Evolutionary conservation across 2,888 invertebrate genomes (phyloP).

Genomic region (Petrolisthes manimaculis): DNA sequence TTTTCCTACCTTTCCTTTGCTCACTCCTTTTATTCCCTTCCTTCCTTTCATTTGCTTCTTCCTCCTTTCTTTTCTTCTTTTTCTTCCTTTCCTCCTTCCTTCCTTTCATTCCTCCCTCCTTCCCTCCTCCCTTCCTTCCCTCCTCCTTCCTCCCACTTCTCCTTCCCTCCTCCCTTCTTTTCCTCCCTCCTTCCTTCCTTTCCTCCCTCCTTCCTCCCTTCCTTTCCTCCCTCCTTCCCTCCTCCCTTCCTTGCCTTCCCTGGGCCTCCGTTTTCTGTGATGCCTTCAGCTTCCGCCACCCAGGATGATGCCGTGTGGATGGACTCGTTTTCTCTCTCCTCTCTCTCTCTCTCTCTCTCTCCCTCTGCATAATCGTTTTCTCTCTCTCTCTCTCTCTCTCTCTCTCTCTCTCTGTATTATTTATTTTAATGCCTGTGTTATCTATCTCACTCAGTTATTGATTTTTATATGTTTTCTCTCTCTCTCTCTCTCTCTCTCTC

Average conservation of each 20-base stretch:
- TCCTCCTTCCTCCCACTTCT: background rate
- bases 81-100: background rate
- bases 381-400: background rate
- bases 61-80: background rate
- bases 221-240: background rate
- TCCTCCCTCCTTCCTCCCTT: background rate
- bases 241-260: background rate
- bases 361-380: background rate
- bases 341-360: background rate
- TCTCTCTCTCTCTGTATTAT: background rate
- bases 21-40: background rate
- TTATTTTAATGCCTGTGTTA: background rate
- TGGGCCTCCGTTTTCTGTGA: constrained; percentile 13
- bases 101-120: background rate
- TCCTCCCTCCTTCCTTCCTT: background rate
- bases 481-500: background rate
- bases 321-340: background rate
- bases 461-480: background rate
- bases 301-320: background rate
- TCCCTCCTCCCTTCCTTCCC: background rate
- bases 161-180: background rate
- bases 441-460: background rate
- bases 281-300: background rate
- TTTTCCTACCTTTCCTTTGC: background rate
- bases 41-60: background rate